A percentile compares a stretch with the other conserved stretches of the same genome.
Conservation (phyloP, 30 jellyfish, hydroid and myxozoan genomes). For the Turritopsis rubra region DNA sequence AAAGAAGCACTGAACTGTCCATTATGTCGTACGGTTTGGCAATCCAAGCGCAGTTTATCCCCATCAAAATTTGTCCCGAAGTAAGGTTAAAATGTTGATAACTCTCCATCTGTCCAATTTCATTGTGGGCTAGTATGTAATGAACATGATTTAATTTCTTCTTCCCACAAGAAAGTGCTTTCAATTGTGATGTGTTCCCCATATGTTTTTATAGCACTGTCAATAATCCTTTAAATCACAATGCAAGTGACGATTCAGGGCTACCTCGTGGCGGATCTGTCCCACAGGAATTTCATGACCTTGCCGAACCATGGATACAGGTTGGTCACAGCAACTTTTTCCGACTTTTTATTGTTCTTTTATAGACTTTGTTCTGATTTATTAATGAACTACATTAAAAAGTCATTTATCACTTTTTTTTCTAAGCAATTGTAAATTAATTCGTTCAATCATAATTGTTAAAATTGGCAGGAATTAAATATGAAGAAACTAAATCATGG, state of each 20-base stretch:
- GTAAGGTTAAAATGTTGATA: not conserved
- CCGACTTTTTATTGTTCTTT: not conserved
- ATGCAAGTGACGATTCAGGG: conserved; percentile 71
- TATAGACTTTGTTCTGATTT: not conserved
- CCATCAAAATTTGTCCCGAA: conserved; percentile 18
- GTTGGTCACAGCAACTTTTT: conserved; percentile 27
- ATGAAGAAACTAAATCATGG: too few species aligned
- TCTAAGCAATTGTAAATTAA: too few species aligned
- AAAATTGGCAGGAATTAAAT: too few species aligned
- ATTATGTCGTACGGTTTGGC: conserved; percentile 88
- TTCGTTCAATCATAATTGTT: too few species aligned
- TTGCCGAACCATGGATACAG: conserved; percentile 82
- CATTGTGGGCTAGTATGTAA: too few species aligned
- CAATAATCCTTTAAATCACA: conserved; percentile 10
- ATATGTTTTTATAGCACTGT: not conserved
- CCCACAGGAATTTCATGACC: conserved; percentile 65
- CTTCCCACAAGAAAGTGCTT: too few species aligned
- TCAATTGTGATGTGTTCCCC: too few species aligned
- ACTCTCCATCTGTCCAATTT: too few species aligned
- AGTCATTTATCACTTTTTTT: too few species aligned
- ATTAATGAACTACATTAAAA: not conserved
- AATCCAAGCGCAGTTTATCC: conserved; percentile 27
- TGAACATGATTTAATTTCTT: too few species aligned
- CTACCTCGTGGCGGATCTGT: conserved; percentile 80
- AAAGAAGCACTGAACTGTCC: conserved; percentile 91